Base-by-base conservation (phyloP, 2,888 invertebrate genomes). In the Urechis unicinctus region DNA sequence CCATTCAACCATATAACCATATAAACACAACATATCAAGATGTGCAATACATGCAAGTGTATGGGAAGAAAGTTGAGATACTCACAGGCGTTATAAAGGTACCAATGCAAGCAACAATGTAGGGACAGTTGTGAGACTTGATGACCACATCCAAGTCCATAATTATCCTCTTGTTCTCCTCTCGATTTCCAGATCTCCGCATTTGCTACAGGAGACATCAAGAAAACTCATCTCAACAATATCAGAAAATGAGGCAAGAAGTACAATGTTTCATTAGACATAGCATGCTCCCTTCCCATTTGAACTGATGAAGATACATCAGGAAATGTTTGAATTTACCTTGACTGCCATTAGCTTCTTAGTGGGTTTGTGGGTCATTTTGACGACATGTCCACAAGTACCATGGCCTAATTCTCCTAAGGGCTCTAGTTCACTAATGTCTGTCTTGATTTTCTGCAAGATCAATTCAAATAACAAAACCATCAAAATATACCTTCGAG, bases 61-160 rank as follows among this genome's bases (percentile, higher is more conserved):
- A 13, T 13, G 17, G 9, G 36, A 36, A 36, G 9, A 36, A 36
- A 17, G 9, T 13, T 13, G 17, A 36, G 9, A 9, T 31, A 69
- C 75, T 69, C 59, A 91, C 88, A 75, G 92, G 68, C 0, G 92
- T 94, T 54, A 98, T 94, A 80, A 98, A 96, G 81, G 94, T 96
- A 44, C 98, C 98, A 71, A 93, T 84, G 78, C 96, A 98, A 76
- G 92, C 86, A 67, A 98, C 97, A 68, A 98, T 98, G 81, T 89
- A 95, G 41, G 89, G 89, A 80, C 96, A 97, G 79, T 93, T 94
- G 72, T 94, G 91, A 25, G 95, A 95, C 66, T 95, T 89, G n/a
- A 95, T 84, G 56, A 98, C 95, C 49, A 98, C 96, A 79, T 97
- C 95, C 63, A 98, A 83, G 80, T 98, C 98, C 95, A 96, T 97